Percentiles rank a stretch among this genome's conserved stretches.
Conservation (phyloP, 2,797 vertebrate genomes). For the Loris lydekkerianus region DNA sequence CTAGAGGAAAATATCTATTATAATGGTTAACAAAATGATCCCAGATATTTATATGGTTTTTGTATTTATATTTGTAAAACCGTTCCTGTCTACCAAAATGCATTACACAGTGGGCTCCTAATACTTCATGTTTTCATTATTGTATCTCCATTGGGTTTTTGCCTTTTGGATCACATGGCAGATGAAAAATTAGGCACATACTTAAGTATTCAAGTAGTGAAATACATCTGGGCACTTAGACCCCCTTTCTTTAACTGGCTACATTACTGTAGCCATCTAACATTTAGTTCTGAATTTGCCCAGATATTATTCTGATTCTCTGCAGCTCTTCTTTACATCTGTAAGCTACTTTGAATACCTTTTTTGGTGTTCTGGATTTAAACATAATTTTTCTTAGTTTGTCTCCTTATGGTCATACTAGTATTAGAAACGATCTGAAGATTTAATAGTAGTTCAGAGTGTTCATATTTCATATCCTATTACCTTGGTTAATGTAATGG, state of each 20-base stretch:
- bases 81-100: background rate
- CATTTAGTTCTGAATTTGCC: constrained; percentile 37
- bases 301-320: constrained; percentile 43
- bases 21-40: constrained; percentile 57
- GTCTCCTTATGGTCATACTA: background rate
- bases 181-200: background rate
- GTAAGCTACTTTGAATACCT: constrained; percentile 15
- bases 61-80: constrained; percentile 65
- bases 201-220: constrained; percentile 49
- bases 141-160: constrained; percentile 57
- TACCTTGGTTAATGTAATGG: constrained; percentile 28
- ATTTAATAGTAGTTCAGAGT: constrained; percentile 52
- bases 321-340: constrained; percentile 52
- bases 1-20: constrained; percentile 40
- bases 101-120: background rate
- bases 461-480: constrained; percentile 29
- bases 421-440: constrained; percentile 49
- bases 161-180: constrained; percentile 60
- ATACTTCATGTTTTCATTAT: constrained; percentile 52
- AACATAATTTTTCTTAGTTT: constrained; percentile 52
- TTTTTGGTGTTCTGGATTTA: constrained; percentile 59
- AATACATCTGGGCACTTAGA: constrained; percentile 21
- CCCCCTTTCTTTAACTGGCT: constrained; percentile 29
- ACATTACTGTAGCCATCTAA: background rate
- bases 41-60: constrained; percentile 52